phyloP scores from a whole-genome alignment of 92 coral and sea anemone genomes.

The Phenganax subtilis region DNA sequence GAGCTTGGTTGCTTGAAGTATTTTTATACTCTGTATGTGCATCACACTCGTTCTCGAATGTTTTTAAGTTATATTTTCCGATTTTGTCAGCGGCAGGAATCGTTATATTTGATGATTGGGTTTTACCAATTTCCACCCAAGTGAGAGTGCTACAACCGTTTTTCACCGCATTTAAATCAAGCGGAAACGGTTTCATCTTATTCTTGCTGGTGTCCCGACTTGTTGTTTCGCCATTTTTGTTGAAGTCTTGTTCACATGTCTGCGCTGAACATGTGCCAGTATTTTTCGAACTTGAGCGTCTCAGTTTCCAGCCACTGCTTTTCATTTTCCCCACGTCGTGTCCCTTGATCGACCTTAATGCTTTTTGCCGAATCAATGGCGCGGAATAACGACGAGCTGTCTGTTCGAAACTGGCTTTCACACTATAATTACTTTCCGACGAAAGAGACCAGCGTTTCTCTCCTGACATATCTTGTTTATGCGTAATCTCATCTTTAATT shows the following conservation, averaged over 20 bases:
- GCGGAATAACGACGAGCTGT: constrained; percentile 69
- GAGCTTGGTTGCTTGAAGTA: neutral
- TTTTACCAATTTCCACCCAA: constrained; percentile 15
- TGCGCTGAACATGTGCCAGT: neutral
- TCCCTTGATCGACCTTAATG: constrained; percentile 66
- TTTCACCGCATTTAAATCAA: neutral
- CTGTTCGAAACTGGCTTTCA: neutral
- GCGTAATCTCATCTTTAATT: neutral
- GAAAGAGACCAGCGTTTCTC: neutral
- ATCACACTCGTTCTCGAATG: neutral
- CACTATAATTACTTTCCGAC: neutral
- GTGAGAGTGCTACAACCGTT: neutral
- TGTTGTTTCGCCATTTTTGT: neutral
- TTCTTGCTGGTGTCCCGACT: neutral
- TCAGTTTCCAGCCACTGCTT: neutral
- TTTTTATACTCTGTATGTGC: neutral
- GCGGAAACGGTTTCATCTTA: neutral
- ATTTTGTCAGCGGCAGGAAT: neutral
- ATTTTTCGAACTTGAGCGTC: neutral
- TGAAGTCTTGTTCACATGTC: neutral
- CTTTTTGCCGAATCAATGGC: constrained; percentile 85
- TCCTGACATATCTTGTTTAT: neutral
- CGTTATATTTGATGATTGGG: neutral
- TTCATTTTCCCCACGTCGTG: neutral
- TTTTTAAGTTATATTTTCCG: neutral